These are phyloP conservation scores for Thereva nobilitata DNA, from an alignment of 2,888 invertebrate genomes.

Conservation along the genomic window DNA sequence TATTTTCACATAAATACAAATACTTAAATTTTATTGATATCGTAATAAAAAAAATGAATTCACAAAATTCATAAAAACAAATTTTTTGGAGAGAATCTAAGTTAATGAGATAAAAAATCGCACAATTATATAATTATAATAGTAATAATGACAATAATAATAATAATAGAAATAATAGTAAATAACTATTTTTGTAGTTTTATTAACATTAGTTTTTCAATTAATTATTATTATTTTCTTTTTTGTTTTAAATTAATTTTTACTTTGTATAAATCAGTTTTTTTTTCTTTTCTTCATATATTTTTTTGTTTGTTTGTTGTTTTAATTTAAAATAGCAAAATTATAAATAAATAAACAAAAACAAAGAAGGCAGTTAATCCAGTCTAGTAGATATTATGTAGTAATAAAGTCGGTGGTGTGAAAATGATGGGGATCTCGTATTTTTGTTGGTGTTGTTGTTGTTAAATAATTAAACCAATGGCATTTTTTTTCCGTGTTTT, in stretches of 20 bases:
- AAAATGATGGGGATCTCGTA: too few species aligned
- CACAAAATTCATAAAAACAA: constrained; percentile 35
- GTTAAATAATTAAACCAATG: too few species aligned
- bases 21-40: constrained; percentile 33
- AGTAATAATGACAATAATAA: constrained; percentile 29
- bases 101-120: constrained; percentile 18
- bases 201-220: too few species aligned
- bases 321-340: neutral
- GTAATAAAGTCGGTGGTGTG: too few species aligned
- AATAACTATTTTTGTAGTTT: too few species aligned
- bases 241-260: too few species aligned
- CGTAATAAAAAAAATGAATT: constrained; percentile 33
- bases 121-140: constrained; percentile 2
- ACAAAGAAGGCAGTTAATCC: too few species aligned
- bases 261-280: neutral
- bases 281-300: neutral
- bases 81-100: constrained; percentile 34
- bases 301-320: constrained; percentile 1
- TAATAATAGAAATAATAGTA: neutral
- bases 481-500: too few species aligned
- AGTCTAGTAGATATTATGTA: too few species aligned
- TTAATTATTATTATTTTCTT: too few species aligned
- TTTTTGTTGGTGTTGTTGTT: too few species aligned
- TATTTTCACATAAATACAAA: constrained; percentile 34
- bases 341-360: too few species aligned